Percentiles rank a stretch among this genome's conserved stretches.
Evolutionary conservation across 35 echinoderm and acorn worm genomes (phyloP).

Genomic region (Ptychodera flava): DNA sequence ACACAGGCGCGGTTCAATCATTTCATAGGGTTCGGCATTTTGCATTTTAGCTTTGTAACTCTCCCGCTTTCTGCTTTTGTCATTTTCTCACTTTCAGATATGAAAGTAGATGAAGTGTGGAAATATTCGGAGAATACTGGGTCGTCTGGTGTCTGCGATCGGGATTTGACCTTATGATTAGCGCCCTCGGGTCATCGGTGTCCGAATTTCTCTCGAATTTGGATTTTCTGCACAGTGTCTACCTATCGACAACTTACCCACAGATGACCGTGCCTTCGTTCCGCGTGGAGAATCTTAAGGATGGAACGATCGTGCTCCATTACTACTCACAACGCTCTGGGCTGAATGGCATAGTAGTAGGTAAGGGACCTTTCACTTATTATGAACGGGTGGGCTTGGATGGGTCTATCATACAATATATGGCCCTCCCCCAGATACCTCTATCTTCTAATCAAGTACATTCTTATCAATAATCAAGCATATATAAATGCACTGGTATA

Average conservation of each 20-base stretch:
- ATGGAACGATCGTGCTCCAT: slow-evolving; percentile 43
- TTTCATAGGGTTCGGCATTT: too few species aligned
- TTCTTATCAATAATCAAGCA: too few species aligned
- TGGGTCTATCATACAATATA: too few species aligned
- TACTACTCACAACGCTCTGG: slow-evolving; percentile 62
- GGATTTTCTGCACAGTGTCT: slow-evolving; percentile 80
- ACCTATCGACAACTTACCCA: slow-evolving; percentile 90
- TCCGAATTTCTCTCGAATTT: slow-evolving; percentile 53
- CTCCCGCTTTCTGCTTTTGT: too few species aligned
- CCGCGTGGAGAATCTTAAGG: slow-evolving; percentile 46
- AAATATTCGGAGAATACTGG: slow-evolving; percentile 82
- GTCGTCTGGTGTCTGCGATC: slow-evolving; percentile 69
- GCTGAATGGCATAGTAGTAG: slow-evolving; percentile 54
- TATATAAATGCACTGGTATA: too few species aligned
- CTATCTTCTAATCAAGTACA: too few species aligned
- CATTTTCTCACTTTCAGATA: not conserved
- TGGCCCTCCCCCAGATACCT: too few species aligned
- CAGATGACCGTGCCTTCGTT: slow-evolving; percentile 78
- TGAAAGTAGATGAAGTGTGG: slow-evolving; percentile 36
- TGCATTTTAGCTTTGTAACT: too few species aligned
- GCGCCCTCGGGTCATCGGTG: slow-evolving; percentile 49
- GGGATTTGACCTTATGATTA: slow-evolving; percentile 57
- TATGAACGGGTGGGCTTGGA: not conserved
- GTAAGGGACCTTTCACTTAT: slow-evolving; percentile 23
- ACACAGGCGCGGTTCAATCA: too few species aligned